phyloP scores from a whole-genome alignment of 2,888 invertebrate species.

The Cecidostiba fungosa region DNA sequence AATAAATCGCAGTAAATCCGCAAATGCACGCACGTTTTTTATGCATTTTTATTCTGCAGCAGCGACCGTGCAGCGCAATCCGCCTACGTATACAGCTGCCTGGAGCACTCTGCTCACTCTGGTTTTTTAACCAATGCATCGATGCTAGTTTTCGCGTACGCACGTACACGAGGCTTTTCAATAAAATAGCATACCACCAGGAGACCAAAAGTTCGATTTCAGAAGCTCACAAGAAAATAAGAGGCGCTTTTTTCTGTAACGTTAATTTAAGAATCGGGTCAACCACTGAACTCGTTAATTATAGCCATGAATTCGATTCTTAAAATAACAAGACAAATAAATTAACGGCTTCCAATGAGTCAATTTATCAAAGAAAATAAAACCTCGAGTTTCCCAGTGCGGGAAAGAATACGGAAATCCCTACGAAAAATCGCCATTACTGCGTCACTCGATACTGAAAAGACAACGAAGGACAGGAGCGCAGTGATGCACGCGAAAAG shows the following conservation, averaged over 20 bases:
- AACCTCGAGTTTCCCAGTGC: not conserved
- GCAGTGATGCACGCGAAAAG: not conserved
- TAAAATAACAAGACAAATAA: not conserved
- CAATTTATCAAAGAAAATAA: not conserved
- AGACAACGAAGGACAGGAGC: not conserved
- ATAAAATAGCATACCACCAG: not conserved
- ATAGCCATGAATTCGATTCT: not conserved
- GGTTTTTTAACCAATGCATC: conserved; percentile 7
- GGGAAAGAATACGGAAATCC: conserved; percentile 27
- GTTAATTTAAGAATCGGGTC: not conserved
- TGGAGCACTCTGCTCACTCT: not conserved
- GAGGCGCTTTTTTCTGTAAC: too few relatives aligned
- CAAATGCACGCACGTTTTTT: conserved; percentile 16
- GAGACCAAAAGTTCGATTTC: not conserved
- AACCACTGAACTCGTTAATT: conserved; percentile 20
- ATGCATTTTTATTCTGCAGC: conserved; percentile 30
- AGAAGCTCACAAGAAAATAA: conserved; percentile 4
- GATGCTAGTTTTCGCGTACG: not conserved
- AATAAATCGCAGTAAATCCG: conserved; percentile 31
- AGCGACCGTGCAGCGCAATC: not conserved
- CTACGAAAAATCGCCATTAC: conserved; percentile 51
- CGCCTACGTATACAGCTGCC: not conserved
- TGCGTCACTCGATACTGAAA: not conserved
- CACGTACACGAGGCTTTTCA: not conserved
- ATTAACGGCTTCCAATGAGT: not conserved